Evolutionary conservation across 2,113 vertebrate genomes (phyloP), one percentile per base, ranked within the genome.

Genomic region (Egretta garzetta): DNA sequence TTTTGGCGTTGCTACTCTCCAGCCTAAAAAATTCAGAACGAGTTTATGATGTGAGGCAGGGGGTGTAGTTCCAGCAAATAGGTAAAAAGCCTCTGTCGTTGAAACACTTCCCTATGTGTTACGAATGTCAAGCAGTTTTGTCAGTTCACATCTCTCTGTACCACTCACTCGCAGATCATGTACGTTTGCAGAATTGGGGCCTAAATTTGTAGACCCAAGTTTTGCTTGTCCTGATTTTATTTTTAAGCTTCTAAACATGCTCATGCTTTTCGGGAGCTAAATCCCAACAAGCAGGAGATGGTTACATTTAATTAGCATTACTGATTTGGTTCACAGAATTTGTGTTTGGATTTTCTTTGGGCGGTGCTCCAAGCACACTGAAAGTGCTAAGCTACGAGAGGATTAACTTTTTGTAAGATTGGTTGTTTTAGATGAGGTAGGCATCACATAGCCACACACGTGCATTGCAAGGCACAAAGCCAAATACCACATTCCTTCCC

Each of bases 371-470:
- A 91, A 82, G 64, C 50, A 39, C 47, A 19, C 24, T 49, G 64
- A 16, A 89, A 82, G 84, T 58, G 89, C 95, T 82, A 74, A 95
- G n/a, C 71, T 80, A 50, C 81, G 59, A 73, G 88, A 37, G 77
- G 89, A 86, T 96, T 91, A 95, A 86, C 53, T 86, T 96, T 80
- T 66, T 79, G 22, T 62, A 37, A 76, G 62, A 66, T 85, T 90
- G 76, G 86, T 94, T 96, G 71, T 5, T 94, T 76, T 73, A 76
- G 74, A 62, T 82, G 50, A 96, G 66, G 70, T 79, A 47, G 93
- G 66, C 95, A 94, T 93, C 84, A 15, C 47, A 32, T 7, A 79
- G 71, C 79, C 58, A 66, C 53, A 49, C 11, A 0, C 49, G 71
- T 45, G 62, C 39, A 8, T 53, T 45, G 24, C 41, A 37, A 80